A percentile compares a stretch with the other conserved stretches of the same genome.
These are phyloP conservation scores for Apotomis betuletana DNA, from an alignment of 2,888 invertebrate genomes.

Conservation along the genomic window DNA sequence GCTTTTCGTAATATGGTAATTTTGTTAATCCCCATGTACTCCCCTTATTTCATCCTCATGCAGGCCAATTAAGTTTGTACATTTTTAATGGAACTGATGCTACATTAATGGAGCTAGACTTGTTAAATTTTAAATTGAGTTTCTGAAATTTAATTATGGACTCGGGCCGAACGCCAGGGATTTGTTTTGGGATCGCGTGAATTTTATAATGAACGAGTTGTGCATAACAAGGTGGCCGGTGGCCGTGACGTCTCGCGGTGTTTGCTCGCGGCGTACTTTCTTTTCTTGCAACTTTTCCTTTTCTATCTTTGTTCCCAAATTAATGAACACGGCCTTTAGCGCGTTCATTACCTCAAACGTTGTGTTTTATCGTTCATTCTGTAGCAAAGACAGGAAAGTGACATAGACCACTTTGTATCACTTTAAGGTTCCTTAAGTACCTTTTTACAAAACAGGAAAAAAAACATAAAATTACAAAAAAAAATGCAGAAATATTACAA, in stretches of 20 bases:
- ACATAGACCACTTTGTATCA: too few relatives aligned
- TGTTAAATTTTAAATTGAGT: constrained; percentile 39
- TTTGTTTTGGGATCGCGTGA: constrained; percentile 29
- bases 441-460: too few relatives aligned
- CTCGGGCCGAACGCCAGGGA: constrained; percentile 23
- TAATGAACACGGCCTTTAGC: constrained; percentile 7
- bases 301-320: background rate
- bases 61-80: constrained; percentile 60
- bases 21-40: constrained; percentile 61
- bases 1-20: constrained; percentile 67
- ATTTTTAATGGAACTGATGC: constrained; percentile 60
- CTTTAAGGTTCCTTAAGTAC: too few relatives aligned
- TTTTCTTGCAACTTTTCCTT: constrained; percentile 19
- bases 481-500: too few relatives aligned
- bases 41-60: constrained; percentile 57
- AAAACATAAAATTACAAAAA: too few relatives aligned
- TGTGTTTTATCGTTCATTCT: background rate
- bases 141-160: constrained; percentile 38
- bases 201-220: constrained; percentile 34
- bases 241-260: constrained; percentile 2
- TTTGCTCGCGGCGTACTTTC: constrained; percentile 15
- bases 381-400: too few relatives aligned
- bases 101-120: constrained; percentile 43
- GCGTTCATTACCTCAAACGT: background rate
- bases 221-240: constrained; percentile 9